phyloP scores from a whole-genome alignment of 2,113 vertebrate species.

The Cinclus cinclus region DNA sequence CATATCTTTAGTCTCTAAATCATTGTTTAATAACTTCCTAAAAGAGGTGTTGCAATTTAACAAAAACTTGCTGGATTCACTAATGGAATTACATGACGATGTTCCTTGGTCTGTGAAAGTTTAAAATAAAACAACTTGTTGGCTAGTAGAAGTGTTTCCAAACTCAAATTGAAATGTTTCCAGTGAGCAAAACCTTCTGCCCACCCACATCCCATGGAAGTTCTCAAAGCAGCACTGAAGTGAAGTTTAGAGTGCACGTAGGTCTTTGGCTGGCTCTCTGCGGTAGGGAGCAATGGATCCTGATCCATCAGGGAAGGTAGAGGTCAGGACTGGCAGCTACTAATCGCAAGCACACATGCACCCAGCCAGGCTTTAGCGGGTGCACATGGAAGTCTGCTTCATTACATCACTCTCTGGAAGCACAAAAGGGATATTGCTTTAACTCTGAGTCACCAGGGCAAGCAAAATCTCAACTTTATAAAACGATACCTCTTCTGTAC shows the following conservation, averaged over 20 bases:
- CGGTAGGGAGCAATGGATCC: not conserved
- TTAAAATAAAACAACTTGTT: not conserved
- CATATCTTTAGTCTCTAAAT: not conserved
- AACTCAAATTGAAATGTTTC: conserved; percentile 1
- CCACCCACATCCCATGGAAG: not conserved
- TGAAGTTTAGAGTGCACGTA: not conserved
- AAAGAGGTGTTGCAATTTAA: not conserved
- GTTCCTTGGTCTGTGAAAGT: not conserved
- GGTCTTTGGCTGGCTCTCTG: not conserved
- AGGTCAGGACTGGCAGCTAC: not conserved
- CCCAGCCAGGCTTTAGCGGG: not conserved
- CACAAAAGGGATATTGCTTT: not conserved
- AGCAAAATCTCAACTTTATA: not conserved
- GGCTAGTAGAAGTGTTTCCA: conserved; percentile 10
- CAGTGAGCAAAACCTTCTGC: not conserved
- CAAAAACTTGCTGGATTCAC: not conserved
- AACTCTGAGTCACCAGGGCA: not conserved
- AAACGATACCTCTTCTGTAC: not conserved
- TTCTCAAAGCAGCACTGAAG: not conserved
- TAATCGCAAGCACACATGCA: not conserved
- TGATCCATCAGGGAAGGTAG: not conserved
- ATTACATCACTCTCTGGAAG: not conserved
- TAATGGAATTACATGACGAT: not conserved
- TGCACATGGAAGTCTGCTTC: not conserved
- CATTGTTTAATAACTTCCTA: not conserved